Evolutionary conservation across 2,113 vertebrate genomes (phyloP), one percentile per base, ranked within the genome.

Genomic region (Eudorcas thomsonii): DNA sequence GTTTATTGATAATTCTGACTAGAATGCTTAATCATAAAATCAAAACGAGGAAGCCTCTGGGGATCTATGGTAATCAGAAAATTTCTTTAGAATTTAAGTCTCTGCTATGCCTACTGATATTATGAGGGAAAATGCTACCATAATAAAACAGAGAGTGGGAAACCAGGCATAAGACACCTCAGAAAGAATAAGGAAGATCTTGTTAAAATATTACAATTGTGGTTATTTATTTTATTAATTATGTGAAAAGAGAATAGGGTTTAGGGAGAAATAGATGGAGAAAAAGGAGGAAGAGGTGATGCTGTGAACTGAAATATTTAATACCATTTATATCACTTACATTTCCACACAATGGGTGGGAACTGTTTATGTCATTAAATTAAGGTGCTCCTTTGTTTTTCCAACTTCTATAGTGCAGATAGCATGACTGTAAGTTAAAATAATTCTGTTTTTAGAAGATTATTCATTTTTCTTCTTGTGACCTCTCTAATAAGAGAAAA

Each of bases 21-120:
- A 59, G 74, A 94, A 97, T 88, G 30, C 36, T 85, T 95, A 86
- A 92, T 90, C 30, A 39, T 36, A 92, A 80, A 77, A 94, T 62
- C 26, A 90, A 77, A 71, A 23, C 26, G 8, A 36, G 6, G 36
- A 78, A 36, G 13, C 30, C 77, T 95, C 55, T 50, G 57, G 39
- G 16, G 15, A 30, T 94, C 6, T 94, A 17, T 39, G 36, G 19
- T 95, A 96, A 94, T 91, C 80, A 94, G 50, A 87, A 96, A 6
- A 8, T 10, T 59, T 90, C 16, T 87, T 95, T 81, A 94, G 54
- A 92, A 71, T 96, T 71, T 36, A 85, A 91, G 57, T 67, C 19
- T 90, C 2, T 92, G 28, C 77, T 92, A 94, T 59, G 91, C 6
- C 19, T 90, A 64, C 30, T 25, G 3, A 82, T 43, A 45, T 12